Evolutionary conservation across 2,888 invertebrate species (phyloP).

Genomic region (Arenicola marina): DNA sequence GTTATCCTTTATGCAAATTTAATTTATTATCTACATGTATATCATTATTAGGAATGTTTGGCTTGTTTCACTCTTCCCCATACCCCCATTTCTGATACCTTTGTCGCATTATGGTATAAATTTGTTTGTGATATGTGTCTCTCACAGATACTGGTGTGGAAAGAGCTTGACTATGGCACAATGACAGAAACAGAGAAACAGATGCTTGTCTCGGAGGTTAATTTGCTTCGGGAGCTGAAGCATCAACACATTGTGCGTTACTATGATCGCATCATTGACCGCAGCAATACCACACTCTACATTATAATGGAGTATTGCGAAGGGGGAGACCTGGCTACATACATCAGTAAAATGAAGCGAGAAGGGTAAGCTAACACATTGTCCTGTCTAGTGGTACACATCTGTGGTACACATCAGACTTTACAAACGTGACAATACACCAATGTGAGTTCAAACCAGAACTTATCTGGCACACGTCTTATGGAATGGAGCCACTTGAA

Average conservation of each 20-base stretch:
- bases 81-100: background rate
- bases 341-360: conserved; percentile 65
- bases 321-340: conserved; percentile 67
- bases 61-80: background rate
- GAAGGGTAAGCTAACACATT: conserved; percentile 57
- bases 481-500: too few species aligned
- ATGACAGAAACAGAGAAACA: conserved; percentile 66
- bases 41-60: background rate
- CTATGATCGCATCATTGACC: conserved; percentile 67
- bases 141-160: conserved; percentile 66
- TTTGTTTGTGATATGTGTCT: background rate
- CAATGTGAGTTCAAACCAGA: too few species aligned
- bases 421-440: too few species aligned
- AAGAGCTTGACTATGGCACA: conserved; percentile 68
- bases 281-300: conserved; percentile 67
- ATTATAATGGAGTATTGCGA: conserved; percentile 71
- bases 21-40: conserved; percentile 7
- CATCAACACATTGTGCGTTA: conserved; percentile 69
- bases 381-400: too few species aligned
- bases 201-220: conserved; percentile 67
- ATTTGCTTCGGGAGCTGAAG: conserved; percentile 65
- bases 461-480: too few species aligned
- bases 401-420: too few species aligned
- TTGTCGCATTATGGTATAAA: background rate
- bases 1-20: conserved; percentile 6